Conservation (phyloP, 2,888 invertebrate genomes). For the Panopea generosa region DNA sequence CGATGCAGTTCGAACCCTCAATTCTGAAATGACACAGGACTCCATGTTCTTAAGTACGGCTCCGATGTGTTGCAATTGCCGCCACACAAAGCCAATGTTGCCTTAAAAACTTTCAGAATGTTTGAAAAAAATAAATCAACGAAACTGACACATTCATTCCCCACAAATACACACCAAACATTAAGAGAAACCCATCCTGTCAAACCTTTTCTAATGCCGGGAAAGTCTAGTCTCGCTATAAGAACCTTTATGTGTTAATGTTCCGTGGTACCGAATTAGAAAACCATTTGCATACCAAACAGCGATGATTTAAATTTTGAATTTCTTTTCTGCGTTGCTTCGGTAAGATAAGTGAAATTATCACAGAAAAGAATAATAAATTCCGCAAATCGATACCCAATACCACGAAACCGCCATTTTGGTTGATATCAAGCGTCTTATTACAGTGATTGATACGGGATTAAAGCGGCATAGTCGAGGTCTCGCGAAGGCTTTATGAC, state of each 20-base stretch:
- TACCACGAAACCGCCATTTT: slow-evolving; percentile 13
- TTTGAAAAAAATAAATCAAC: neutral
- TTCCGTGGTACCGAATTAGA: slow-evolving; percentile 23
- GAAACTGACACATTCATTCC: neutral
- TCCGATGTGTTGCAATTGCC: too few species aligned
- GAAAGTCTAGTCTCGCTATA: neutral
- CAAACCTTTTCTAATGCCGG: neutral
- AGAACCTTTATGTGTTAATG: slow-evolving; percentile 22
- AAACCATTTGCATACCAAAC: slow-evolving; percentile 50
- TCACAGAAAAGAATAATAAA: slow-evolving; percentile 31
- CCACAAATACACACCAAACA: too few species aligned
- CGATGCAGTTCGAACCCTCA: too few species aligned
- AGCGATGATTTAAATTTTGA: slow-evolving; percentile 36
- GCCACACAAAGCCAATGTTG: neutral
- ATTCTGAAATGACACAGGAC: too few species aligned
- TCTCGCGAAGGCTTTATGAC: slow-evolving; percentile 19
- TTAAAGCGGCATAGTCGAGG: slow-evolving; percentile 6
- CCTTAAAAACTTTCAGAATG: neutral
- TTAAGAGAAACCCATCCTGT: neutral
- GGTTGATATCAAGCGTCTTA: slow-evolving; percentile 17
- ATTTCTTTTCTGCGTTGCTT: slow-evolving; percentile 20
- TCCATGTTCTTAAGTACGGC: too few species aligned
- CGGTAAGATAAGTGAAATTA: slow-evolving; percentile 44
- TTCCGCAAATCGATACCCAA: slow-evolving; percentile 20
- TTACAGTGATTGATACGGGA: slow-evolving; percentile 29